phyloP scores from a whole-genome alignment of 2,888 invertebrate genomes.

The Chrysolina haemoptera region DNA sequence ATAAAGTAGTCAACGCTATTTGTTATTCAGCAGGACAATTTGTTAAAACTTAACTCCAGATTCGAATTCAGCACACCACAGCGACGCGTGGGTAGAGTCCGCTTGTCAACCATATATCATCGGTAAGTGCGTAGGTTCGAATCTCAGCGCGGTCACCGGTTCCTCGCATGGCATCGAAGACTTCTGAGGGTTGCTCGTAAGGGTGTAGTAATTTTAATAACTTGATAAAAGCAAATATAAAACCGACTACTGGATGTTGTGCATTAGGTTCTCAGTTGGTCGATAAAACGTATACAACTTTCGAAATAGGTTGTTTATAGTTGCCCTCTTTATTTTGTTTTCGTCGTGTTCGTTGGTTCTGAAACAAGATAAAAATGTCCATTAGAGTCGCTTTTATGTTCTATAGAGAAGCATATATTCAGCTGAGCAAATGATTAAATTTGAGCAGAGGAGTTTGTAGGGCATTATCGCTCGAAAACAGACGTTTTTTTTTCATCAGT shows the following conservation, averaged over 20 bases:
- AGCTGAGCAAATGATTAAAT: conserved; percentile 20
- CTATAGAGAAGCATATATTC: not conserved
- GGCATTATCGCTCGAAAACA: conserved; percentile 12
- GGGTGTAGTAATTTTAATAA: too few species aligned
- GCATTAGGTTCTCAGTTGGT: not conserved
- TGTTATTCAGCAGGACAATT: too few species aligned
- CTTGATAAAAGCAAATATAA: too few species aligned
- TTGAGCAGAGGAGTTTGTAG: conserved; percentile 17
- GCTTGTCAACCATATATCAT: too few species aligned
- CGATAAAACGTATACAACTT: not conserved
- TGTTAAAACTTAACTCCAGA: too few species aligned
- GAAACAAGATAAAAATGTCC: not conserved
- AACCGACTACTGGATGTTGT: not conserved
- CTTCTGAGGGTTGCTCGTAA: too few species aligned
- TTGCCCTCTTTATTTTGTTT: not conserved
- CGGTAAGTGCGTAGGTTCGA: too few species aligned
- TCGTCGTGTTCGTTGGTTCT: conserved; percentile 1
- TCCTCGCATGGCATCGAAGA: too few species aligned
- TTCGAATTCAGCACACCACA: too few species aligned
- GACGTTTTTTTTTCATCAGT: not conserved
- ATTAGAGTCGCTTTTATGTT: conserved; percentile 13
- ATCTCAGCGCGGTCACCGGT: too few species aligned
- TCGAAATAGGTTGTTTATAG: not conserved
- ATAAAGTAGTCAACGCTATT: too few species aligned
- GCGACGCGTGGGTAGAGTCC: too few species aligned